Evolutionary conservation across 2,888 invertebrate species (phyloP), one percentile per base, ranked within the genome.

Genomic region (Drosophila mayaguana): DNA sequence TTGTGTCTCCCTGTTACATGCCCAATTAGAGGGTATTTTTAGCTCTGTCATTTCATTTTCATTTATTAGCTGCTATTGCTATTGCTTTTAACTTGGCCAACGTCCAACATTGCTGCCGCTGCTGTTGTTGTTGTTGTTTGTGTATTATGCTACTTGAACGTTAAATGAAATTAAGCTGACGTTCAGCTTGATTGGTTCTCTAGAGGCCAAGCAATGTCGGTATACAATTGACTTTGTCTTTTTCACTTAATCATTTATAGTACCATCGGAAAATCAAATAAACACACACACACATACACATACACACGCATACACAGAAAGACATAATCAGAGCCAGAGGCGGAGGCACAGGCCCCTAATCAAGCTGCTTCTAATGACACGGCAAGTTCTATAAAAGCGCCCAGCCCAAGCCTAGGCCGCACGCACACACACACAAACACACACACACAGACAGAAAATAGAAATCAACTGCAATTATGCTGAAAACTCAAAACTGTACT

Each of bases 401-500:
- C 51, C 51, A 66, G 34, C n/a, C 51, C 51, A 32, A 32, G 32
- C 32, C 14, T 14, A 14, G 20, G 22, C 63, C 16, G 25, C 34
- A 64, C 76, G 22, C 45, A 56, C 25, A 40, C 38, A 32, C 11
- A 32, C 32, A 43, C 46, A 70, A 60, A 45, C 38, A 61, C 72
- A 34, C 40, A 56, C 22, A 12, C 4, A 36, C 0, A 43, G 12
- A 46, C 54, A 18, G 34, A 32, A 6, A 34, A 56, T 43, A 56
- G 16, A 78, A 84, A 81, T 88, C 81, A 80, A 81, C 85, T 86
- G 86, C 88, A 88, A 83, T 88, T 83, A 86, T 85, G 86, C 83
- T 83, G 83, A 83, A 85, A 79, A 85, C 81, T 81, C 81, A 85
- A 85, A 86, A 86, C 86, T 86, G 83, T 83, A 83, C 83, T 88